Evolutionary conservation across 2,888 invertebrate genomes (phyloP).

Genomic region (Slavum lentiscoides): DNA sequence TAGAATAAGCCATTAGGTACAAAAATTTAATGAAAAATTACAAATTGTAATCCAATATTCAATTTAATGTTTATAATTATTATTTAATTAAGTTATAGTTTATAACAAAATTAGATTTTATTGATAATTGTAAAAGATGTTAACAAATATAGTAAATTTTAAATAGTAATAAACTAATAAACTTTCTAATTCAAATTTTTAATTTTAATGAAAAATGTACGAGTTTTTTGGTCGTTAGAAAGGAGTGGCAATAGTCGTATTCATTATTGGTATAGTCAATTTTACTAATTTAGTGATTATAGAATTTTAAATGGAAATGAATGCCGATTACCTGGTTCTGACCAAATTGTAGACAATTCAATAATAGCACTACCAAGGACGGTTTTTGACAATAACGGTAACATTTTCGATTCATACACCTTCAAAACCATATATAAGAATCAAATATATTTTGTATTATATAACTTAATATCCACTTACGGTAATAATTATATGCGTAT

Average conservation of each 20-base stretch:
- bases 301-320: background rate
- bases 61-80: background rate
- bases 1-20: too few species aligned
- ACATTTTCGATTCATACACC: constrained; percentile 25
- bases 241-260: too few species aligned
- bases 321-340: constrained; percentile 28
- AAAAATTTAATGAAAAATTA: background rate
- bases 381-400: background rate
- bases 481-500: constrained; percentile 5
- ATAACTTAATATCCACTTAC: constrained; percentile 13
- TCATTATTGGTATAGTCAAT: too few species aligned
- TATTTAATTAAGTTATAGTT: too few species aligned
- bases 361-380: constrained; percentile 19
- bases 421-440: background rate
- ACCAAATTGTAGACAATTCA: constrained; percentile 34
- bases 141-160: too few species aligned
- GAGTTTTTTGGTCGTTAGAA: too few species aligned
- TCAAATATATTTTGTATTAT: too few species aligned
- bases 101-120: too few species aligned
- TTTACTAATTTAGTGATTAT: background rate
- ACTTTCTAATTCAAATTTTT: too few species aligned
- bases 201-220: too few species aligned
- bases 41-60: background rate
- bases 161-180: too few species aligned
- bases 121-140: too few species aligned